Conservation (phyloP, 1,140 invertebrate species). For the Subanguina moxae region DNA sequence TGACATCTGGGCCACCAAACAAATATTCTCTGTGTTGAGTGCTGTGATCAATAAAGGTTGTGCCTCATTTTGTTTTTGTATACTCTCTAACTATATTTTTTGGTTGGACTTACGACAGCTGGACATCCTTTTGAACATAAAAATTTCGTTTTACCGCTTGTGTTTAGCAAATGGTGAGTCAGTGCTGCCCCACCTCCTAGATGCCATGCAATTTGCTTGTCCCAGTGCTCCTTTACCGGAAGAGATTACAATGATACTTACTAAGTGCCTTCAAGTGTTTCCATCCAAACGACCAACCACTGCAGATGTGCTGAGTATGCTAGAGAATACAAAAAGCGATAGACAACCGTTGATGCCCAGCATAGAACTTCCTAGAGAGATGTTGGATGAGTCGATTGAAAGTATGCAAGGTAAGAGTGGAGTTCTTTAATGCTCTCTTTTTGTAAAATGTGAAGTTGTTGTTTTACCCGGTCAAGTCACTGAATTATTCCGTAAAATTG, state of each 20-base stretch:
- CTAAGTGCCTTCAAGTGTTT: constrained; percentile 27
- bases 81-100: background rate
- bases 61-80: constrained; percentile 12
- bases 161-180: constrained; percentile 36
- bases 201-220: constrained; percentile 21
- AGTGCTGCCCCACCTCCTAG: constrained; percentile 21
- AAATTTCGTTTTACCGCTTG: background rate
- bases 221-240: constrained; percentile 14
- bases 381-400: constrained; percentile 23
- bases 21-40: constrained; percentile 40
- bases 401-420: constrained; percentile 23
- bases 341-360: background rate
- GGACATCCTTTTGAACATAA: background rate
- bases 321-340: background rate
- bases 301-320: background rate
- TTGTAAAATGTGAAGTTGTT: no score
- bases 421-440: no score
- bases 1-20: constrained; percentile 34
- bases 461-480: no score
- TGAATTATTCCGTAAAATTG: no score
- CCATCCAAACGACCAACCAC: constrained; percentile 32
- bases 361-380: background rate
- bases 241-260: constrained; percentile 8
- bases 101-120: background rate
- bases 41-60: constrained; percentile 22